Percentiles rank a stretch among this genome's conserved stretches.
phyloP scores from a whole-genome alignment of 2,888 invertebrate species.

The Hybos culiciformis region DNA sequence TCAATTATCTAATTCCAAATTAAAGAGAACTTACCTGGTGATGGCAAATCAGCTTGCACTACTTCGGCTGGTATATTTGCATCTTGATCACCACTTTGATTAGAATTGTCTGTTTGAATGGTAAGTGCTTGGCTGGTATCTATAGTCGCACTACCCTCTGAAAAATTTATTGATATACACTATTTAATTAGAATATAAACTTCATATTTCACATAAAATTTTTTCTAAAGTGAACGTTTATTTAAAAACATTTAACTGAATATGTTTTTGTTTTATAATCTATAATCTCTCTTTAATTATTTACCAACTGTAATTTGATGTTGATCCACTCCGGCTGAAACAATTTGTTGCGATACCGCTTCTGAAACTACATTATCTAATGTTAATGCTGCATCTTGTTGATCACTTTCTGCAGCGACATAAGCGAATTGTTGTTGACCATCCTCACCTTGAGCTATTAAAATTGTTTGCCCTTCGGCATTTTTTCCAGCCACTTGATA shows the following conservation, averaged over 20 bases:
- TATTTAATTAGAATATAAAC: too few species aligned
- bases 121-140: constrained; percentile 13
- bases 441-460: constrained; percentile 59
- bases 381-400: constrained; percentile 27
- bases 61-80: constrained; percentile 77
- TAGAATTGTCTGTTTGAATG: constrained; percentile 16
- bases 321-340: constrained; percentile 26
- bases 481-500: constrained; percentile 62
- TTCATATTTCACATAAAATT: too few species aligned
- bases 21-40: constrained; percentile 58
- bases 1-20: too few species aligned
- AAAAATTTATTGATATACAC: background rate
- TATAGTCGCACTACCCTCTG: constrained; percentile 7
- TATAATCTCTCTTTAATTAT: constrained; percentile 21
- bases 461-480: constrained; percentile 59
- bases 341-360: constrained; percentile 31
- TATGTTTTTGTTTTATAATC: constrained; percentile 28
- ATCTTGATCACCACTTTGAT: constrained; percentile 42
- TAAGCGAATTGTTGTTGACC: constrained; percentile 60
- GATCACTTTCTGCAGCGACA: constrained; percentile 41
- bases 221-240: too few species aligned
- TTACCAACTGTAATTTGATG: background rate
- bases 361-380: constrained; percentile 35
- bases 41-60: constrained; percentile 69
- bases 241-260: too few species aligned